Evolutionary conservation across 2,888 invertebrate species (phyloP), one percentile per base, ranked within the genome.

Genomic region (Tricholauxania praeusta): DNA sequence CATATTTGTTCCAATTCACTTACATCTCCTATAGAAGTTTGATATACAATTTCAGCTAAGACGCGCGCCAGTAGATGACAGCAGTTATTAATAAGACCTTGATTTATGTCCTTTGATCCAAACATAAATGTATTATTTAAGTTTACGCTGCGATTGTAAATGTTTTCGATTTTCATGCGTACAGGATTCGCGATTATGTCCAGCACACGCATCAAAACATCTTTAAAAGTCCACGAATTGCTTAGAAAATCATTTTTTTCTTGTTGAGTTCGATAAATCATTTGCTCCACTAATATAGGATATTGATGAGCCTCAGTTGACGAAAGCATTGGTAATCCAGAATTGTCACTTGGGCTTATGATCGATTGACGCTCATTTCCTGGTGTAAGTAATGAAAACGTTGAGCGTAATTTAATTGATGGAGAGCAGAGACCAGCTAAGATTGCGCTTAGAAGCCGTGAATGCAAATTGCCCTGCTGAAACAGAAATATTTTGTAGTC

Each of bases 391-490:
- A 94, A 90, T 10, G 94, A 94, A 86, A 94, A 93, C 39, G 93
- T 93, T 73, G 91, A 92, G 49, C 93, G 90, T 48, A 95, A 87
- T 74, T 93, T 90, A 19, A 94, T 91, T 3, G 91, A 91, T 0
- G 94, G 93, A 60, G 92, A 92, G 82, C 96, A 96, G 76, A 98
- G 89, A 0, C 97, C 94, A 59, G 96, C 94, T 75, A 96, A 89
- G 3, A 96, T 93, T 0, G 97, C 93, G 76, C 94, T 93, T 67
- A 95, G 85, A 2, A 95, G 87, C 70, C 93, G 89, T 0, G 87
- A 85, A 67, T 87, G 86, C 15, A 86, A 74, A 4, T 82, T 82
- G 3, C 84, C 86, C 79, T 80, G 76, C 70, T 77, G 76, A 28
- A 62, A 72, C 53, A 57, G 12, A 15, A 2, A 22, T 22, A 22